These are phyloP conservation scores for Vanacampus margaritifer DNA, from an alignment of 2,113 vertebrate species.

Conservation along the genomic window DNA sequence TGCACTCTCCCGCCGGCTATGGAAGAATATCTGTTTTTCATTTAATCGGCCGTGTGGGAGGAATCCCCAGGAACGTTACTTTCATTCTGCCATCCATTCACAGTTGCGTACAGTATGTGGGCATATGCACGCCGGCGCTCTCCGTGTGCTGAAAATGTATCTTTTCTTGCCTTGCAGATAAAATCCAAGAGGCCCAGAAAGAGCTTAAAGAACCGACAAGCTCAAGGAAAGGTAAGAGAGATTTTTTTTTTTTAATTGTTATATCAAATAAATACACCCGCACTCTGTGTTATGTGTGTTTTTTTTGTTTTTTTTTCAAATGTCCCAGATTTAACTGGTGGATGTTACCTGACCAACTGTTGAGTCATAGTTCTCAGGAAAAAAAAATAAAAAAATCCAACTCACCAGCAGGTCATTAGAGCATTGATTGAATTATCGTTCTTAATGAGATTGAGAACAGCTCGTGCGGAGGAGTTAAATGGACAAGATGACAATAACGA, in stretches of 20 bases:
- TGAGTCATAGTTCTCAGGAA: constrained; percentile 5
- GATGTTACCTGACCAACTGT: constrained; percentile 3
- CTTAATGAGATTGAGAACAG: constrained; percentile 14
- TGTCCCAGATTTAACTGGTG: neutral
- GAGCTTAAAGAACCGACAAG: constrained; percentile 89
- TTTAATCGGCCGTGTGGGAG: constrained; percentile 51
- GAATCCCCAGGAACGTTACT: constrained; percentile 41
- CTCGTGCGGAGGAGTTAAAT: constrained; percentile 12
- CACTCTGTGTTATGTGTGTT: neutral
- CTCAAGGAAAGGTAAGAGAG: constrained; percentile 83
- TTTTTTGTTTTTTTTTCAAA: no score
- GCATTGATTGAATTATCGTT: constrained; percentile 21
- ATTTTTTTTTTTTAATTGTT: neutral
- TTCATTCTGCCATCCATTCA: constrained; percentile 25
- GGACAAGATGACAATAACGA: neutral
- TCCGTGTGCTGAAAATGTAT: constrained; percentile 31
- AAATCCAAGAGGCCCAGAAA: constrained; percentile 99
- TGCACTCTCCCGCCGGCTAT: constrained; percentile 32
- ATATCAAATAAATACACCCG: neutral
- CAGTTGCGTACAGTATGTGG: constrained; percentile 3
- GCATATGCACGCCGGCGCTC: constrained; percentile 3
- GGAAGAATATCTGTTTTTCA: constrained; percentile 61
- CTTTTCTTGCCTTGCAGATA: constrained; percentile 79
- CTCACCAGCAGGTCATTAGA: constrained; percentile 15
- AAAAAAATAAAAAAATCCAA: constrained; percentile 6